phyloP scores from a whole-genome alignment of 2,888 invertebrate species.

The Netelia melanura region DNA sequence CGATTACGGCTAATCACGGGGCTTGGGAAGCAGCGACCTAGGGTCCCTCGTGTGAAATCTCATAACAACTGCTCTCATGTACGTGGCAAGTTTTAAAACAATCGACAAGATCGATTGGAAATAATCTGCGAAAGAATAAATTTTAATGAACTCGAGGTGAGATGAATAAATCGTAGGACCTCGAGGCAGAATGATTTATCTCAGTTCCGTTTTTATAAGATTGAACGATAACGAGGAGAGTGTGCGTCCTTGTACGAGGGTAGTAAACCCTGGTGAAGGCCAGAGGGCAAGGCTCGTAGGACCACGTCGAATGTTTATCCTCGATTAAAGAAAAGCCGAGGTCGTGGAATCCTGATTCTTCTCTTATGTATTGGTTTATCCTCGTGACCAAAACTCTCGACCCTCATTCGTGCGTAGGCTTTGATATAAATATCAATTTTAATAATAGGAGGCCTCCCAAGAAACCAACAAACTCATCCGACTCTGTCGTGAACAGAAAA shows the following conservation, averaged over 20 bases:
- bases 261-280: conserved; percentile 22
- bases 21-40: neutral
- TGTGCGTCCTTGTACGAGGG: conserved; percentile 13
- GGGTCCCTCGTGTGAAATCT: neutral
- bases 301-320: neutral
- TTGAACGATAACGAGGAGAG: neutral
- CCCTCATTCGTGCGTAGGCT: conserved; percentile 1
- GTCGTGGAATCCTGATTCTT: neutral
- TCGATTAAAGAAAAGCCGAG: neutral
- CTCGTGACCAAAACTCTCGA: neutral
- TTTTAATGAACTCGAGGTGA: neutral
- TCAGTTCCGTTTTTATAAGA: neutral
- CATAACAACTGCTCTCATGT: too few species aligned
- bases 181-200: neutral
- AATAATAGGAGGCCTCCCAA: neutral
- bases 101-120: too few species aligned
- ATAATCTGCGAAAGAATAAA: neutral
- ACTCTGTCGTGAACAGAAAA: neutral
- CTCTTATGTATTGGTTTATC: neutral
- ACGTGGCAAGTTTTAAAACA: too few species aligned
- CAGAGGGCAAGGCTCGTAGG: neutral
- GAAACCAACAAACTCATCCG: neutral
- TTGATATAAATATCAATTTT: conserved; percentile 1
- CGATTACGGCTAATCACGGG: conserved; percentile 26
- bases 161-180: neutral